Evolutionary conservation across 2,797 vertebrate species (phyloP).

Genomic region (Cuculus canorus): DNA sequence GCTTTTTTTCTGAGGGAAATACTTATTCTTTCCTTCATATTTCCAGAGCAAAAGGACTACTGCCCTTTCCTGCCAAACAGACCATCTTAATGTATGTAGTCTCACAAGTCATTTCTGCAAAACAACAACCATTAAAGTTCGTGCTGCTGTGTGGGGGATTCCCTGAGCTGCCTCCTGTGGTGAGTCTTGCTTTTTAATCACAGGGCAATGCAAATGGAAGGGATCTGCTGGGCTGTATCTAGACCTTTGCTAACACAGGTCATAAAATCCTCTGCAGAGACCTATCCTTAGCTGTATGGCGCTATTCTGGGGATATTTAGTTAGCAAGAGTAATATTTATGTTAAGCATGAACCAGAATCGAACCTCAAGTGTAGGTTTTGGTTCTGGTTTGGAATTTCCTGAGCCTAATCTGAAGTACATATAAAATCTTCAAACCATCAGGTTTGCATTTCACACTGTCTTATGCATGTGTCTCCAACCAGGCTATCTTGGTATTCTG

Average conservation of each 20-base stretch:
- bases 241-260: background rate
- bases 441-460: background rate
- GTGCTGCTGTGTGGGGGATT: background rate
- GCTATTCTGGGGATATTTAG: background rate
- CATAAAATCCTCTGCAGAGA: background rate
- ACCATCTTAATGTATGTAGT: background rate
- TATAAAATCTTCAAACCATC: background rate
- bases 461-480: background rate
- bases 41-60: background rate
- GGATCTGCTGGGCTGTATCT: background rate
- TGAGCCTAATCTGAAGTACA: background rate
- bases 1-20: background rate
- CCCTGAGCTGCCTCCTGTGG: background rate
- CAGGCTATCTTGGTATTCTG: background rate
- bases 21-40: background rate
- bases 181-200: background rate
- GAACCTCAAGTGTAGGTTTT: background rate
- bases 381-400: slow-evolving; percentile 1
- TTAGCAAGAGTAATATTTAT: background rate
- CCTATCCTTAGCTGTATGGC: background rate
- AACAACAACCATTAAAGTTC: background rate
- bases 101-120: background rate
- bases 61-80: background rate
- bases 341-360: slow-evolving; percentile 11
- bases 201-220: fast-evolving